phyloP scores from a whole-genome alignment of 1,140 invertebrate genomes.

The Brachionus koreanus region DNA sequence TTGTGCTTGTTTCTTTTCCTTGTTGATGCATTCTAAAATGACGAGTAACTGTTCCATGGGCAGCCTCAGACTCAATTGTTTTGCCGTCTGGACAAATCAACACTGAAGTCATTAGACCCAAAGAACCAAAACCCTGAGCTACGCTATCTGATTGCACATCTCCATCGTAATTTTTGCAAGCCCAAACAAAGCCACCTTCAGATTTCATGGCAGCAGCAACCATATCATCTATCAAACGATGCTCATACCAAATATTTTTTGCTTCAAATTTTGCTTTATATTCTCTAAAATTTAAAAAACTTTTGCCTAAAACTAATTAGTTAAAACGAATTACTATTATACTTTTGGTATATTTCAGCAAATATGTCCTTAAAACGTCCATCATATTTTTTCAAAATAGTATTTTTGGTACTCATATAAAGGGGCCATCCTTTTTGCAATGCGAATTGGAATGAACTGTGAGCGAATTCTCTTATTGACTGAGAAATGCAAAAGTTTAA shows the following conservation, averaged over 20 bases:
- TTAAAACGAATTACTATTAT: conserved; percentile 51
- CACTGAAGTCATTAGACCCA: conserved; percentile 60
- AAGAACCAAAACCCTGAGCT: conserved; percentile 73
- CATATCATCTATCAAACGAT: conserved; percentile 99
- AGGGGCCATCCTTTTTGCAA: conserved; percentile 80
- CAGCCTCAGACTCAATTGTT: conserved; percentile 59
- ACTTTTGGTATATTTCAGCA: conserved; percentile 89
- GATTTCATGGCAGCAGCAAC: conserved; percentile 96
- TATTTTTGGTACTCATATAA: conserved; percentile 97
- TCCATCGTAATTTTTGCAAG: conserved; percentile 98
- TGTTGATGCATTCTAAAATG: conserved; percentile 51
- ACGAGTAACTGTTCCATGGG: conserved; percentile 59
- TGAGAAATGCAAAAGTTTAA: conserved; percentile 47
- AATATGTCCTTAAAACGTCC: conserved; percentile 99
- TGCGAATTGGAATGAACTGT: conserved; percentile 88
- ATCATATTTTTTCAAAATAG: conserved; percentile 96
- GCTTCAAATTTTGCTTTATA: conserved; percentile 82
- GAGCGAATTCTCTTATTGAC: conserved; percentile 82
- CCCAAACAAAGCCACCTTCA: conserved; percentile 97
- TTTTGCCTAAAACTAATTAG: background rate
- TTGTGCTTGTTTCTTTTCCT: conserved; percentile 90
- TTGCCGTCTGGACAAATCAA: conserved; percentile 60
- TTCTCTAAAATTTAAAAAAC: conserved; percentile 62
- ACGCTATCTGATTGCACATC: conserved; percentile 97
- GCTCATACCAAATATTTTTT: conserved; percentile 91